These are phyloP conservation scores for Drosophila hamatofila DNA, from an alignment of 2,888 invertebrate genomes.

Conservation along the genomic window DNA sequence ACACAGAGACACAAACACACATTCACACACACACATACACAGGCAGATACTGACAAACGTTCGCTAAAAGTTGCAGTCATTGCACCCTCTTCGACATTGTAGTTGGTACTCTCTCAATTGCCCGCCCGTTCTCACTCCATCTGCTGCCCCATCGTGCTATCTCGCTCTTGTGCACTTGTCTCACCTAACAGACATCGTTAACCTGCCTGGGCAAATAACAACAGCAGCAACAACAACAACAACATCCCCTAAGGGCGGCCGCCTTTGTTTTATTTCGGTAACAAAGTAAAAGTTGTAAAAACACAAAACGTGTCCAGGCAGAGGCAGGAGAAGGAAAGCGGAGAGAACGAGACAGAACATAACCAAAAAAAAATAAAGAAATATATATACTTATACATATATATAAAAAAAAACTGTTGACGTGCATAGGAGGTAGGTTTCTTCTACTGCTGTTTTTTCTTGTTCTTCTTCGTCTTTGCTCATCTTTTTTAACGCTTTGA, in stretches of 20 bases:
- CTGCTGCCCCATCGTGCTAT: neutral
- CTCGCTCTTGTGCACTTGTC: constrained; percentile 27
- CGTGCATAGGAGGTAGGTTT: constrained; percentile 20
- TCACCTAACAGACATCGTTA: constrained; percentile 65
- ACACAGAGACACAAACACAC: neutral
- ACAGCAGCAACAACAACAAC: constrained; percentile 22
- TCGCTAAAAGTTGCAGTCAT: constrained; percentile 69
- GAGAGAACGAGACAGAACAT: constrained; percentile 2
- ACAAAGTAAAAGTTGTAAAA: constrained; percentile 76
- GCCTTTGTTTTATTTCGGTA: constrained; percentile 73
- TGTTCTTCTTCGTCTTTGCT: constrained; percentile 12
- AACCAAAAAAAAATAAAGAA: constrained; percentile 9
- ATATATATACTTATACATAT: neutral
- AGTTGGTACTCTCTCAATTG: constrained; percentile 27
- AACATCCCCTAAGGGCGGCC: constrained; percentile 31
- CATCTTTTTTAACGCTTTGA: constrained; percentile 44
- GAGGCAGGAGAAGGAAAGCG: constrained; percentile 1
- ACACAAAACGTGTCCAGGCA: constrained; percentile 29
- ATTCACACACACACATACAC: neutral
- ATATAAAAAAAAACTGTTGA: constrained; percentile 11
- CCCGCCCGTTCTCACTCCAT: constrained; percentile 5
- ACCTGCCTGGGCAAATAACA: constrained; percentile 58
- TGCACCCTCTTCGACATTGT: constrained; percentile 73
- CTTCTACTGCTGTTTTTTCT: constrained; percentile 7
- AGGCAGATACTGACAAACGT: neutral